Conservation (phyloP, 1,140 invertebrate genomes). For the Chionoecetes opilio region DNA sequence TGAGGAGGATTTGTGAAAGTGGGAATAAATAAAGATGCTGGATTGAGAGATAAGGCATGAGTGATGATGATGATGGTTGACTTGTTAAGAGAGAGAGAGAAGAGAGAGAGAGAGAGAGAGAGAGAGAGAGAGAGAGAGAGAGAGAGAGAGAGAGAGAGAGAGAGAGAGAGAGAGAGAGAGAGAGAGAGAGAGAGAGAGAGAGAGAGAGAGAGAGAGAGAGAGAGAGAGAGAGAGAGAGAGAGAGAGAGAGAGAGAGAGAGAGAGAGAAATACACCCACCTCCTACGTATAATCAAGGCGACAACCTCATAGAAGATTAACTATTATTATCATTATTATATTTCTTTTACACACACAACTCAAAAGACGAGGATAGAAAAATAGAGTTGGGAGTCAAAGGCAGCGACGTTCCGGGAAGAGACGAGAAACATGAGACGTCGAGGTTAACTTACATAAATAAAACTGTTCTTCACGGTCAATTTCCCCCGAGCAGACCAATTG, state of each 20-base stretch:
- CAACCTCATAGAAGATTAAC: too few relatives aligned
- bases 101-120: neutral
- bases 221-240: neutral
- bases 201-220: neutral
- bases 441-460: neutral
- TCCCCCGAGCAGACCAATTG: neutral
- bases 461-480: neutral
- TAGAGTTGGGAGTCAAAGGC: neutral
- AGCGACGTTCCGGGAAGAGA: neutral
- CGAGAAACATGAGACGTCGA: neutral
- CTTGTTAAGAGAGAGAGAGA: neutral
- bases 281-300: too few relatives aligned
- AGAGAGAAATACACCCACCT: neutral
- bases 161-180: neutral
- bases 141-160: neutral
- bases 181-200: neutral
- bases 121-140: slow-evolving; percentile 1
- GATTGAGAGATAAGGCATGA: neutral
- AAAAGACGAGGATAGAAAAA: neutral
- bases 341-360: neutral
- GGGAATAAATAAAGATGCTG: neutral
- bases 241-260: slow-evolving; percentile 33
- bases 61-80: neutral
- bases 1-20: neutral
- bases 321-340: too few relatives aligned